These are phyloP conservation scores for Octopus sinensis DNA, from an alignment of 1,140 invertebrate genomes.

Conservation along the genomic window DNA sequence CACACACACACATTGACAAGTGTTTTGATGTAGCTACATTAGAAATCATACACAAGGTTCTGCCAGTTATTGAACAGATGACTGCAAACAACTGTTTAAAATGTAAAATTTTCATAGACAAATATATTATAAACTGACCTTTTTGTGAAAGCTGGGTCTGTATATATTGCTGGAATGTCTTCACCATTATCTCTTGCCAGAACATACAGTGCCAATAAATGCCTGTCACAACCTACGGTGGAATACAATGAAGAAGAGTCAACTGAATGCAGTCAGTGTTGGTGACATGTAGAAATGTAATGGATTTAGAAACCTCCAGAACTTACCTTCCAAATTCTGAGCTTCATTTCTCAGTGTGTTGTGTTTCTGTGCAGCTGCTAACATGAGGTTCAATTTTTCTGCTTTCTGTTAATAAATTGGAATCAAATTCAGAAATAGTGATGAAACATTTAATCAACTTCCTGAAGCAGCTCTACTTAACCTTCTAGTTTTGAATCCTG, in stretches of 20 bases:
- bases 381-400: neutral
- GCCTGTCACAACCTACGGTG: conserved; percentile 60
- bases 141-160: conserved; percentile 62
- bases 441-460: neutral
- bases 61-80: no score
- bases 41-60: no score
- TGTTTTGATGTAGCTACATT: no score
- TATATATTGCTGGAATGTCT: conserved; percentile 61
- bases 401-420: neutral
- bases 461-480: no score
- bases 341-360: conserved; percentile 51
- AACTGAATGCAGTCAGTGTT: no score
- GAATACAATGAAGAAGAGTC: neutral
- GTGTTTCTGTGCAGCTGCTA: conserved; percentile 50
- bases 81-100: no score
- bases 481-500: no score
- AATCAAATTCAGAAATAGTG: neutral
- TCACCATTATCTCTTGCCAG: conserved; percentile 60
- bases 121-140: conserved; percentile 50
- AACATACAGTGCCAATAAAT: conserved; percentile 60
- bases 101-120: no score
- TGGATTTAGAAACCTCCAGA: neutral
- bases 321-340: conserved; percentile 47
- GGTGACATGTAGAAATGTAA: no score
- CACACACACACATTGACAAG: no score